Evolutionary conservation across 2,797 vertebrate species (phyloP).

Genomic region (Enteromius anoplus): DNA sequence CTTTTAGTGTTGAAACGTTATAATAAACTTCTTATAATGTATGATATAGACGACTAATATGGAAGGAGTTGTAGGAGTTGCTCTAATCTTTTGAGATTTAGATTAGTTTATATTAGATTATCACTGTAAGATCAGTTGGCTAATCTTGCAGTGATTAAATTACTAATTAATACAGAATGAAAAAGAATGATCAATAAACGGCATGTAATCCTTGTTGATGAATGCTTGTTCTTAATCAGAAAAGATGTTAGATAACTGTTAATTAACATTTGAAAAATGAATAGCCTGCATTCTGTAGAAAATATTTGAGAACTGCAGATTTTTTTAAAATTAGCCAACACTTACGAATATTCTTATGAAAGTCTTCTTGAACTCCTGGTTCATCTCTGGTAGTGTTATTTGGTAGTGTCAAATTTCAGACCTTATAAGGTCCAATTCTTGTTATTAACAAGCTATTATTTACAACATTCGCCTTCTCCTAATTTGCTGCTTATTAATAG

Average conservation of each 20-base stretch:
- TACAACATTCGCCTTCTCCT: neutral
- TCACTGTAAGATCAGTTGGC: neutral
- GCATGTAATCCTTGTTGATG: neutral
- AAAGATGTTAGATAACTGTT: neutral
- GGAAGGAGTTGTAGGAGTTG: neutral
- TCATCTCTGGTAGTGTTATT: neutral
- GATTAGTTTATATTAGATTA: no score
- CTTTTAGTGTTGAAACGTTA: no score
- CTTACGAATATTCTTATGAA: neutral
- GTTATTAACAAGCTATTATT: neutral
- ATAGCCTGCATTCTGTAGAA: neutral
- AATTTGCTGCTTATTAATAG: neutral
- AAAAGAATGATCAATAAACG: neutral
- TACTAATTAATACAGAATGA: neutral
- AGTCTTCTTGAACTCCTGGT: neutral
- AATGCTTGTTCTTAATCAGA: neutral
- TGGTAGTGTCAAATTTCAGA: neutral
- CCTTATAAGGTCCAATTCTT: neutral
- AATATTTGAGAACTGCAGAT: neutral
- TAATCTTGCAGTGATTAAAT: slow-evolving; percentile 8
- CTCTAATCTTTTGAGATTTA: neutral
- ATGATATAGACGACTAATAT: neutral
- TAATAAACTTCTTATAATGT: no score
- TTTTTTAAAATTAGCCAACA: no score
- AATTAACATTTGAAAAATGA: neutral